Base-by-base conservation (phyloP, 2,888 invertebrate species). In the Hetaerina titia region DNA sequence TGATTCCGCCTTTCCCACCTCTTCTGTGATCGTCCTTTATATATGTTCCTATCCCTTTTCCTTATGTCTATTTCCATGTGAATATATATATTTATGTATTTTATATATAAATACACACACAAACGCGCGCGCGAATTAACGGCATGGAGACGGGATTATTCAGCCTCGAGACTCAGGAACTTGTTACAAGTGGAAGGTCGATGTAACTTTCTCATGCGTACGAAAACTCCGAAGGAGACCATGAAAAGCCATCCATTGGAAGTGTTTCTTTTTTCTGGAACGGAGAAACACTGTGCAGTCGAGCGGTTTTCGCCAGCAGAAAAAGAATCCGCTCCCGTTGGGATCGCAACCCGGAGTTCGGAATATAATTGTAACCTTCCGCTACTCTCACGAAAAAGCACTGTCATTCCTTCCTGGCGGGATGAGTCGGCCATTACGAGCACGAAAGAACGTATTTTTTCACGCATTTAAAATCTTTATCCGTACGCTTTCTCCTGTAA, bases 341-440 rank as follows among this genome's bases (percentile, higher is more conserved):
- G 31, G 25, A 81, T 81, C 81, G 31, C 81, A 81, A 81, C 81
- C 81, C 81, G 81, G 22, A 81, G 81, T 81, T 31, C 81, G 81
- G 81, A 31, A 22, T 81, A 31, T 81, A 81, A 81, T 81, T 81
- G 81, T 31, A 81, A 81, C 81, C 81, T 81, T 81, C 81, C 81
- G 81, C 81, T 15, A 5, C 25, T 31, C 81, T 25, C 81, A 22
- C 19, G 81, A 81, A 81, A 81, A 81, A 81, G 81, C 81, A 81
- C 81, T 81, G 81, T 81, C 81, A 81, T 81, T 81, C 81, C 81
- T 31, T 15, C 11, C 25, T 6, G 13, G 25, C 1, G 81, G 81
- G 81, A 81, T 31, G 81, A 81, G 81, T 81, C 81, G 81, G 31
- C 31, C 81, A 81, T 81, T 81, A 81, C 25, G 11, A 22, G 81